Percentiles rank a stretch among this genome's conserved stretches.
These are phyloP conservation scores for Heptranchias perlo DNA, from an alignment of 2,113 vertebrate genomes.

Conservation along the genomic window DNA sequence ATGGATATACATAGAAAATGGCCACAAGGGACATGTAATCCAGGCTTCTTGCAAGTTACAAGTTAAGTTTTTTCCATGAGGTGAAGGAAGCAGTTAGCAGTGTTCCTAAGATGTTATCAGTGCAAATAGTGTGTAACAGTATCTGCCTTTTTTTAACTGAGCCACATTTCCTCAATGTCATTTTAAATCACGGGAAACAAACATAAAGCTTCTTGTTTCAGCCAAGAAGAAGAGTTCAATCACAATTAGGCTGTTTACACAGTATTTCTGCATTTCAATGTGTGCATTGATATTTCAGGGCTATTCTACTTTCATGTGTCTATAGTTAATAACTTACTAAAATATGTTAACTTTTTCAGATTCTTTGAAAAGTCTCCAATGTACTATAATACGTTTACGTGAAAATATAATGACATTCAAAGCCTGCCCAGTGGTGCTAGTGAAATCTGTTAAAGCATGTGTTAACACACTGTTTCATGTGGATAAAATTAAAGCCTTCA, in stretches of 20 bases:
- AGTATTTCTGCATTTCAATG: background rate
- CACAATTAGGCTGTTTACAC: background rate
- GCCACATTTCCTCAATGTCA: background rate
- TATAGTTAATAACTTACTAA: no score
- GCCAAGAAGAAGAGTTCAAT: background rate
- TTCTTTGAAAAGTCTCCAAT: background rate
- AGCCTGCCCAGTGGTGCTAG: background rate
- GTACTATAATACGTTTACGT: background rate
- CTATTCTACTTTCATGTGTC: no score
- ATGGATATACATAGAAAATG: background rate
- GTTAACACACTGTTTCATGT: background rate
- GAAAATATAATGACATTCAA: background rate
- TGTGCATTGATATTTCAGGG: background rate
- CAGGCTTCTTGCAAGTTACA: background rate
- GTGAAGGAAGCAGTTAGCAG: background rate
- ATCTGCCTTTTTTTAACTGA: background rate
- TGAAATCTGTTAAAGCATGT: background rate
- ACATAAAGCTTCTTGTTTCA: background rate
- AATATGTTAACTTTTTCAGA: background rate
- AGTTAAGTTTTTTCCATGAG: background rate
- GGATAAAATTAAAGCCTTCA: background rate
- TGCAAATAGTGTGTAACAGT: slow-evolving; percentile 7
- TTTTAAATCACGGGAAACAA: background rate
- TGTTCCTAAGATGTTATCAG: slow-evolving; percentile 22
- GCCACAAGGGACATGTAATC: background rate